A percentile compares a stretch with the other conserved stretches of the same genome.
phyloP scores from a whole-genome alignment of 2,888 invertebrate species.

The Apotomis turbidana region DNA sequence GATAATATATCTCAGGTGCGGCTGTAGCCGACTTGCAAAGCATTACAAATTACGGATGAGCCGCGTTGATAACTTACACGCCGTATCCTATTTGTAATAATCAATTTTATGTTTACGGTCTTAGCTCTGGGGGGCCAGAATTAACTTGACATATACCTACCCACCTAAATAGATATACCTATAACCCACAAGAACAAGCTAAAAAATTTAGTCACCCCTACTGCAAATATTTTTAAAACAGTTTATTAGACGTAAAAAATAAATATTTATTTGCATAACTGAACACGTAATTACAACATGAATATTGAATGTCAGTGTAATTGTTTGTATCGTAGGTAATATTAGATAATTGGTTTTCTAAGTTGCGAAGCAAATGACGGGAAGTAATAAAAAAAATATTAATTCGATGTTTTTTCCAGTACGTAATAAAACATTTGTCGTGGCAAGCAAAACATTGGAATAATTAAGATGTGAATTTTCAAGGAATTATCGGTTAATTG shows the following conservation, averaged over 20 bases:
- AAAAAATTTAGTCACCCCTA: no score
- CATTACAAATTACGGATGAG: slow-evolving; percentile 41
- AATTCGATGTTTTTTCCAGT: slow-evolving; percentile 1
- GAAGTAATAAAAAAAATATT: slow-evolving; percentile 28
- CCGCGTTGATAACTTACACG: slow-evolving; percentile 38
- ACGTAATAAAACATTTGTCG: slow-evolving; percentile 10
- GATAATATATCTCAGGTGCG: slow-evolving; percentile 32
- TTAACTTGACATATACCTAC: neutral
- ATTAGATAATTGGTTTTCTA: slow-evolving; percentile 8
- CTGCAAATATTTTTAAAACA: no score
- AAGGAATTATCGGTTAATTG: slow-evolving; percentile 10
- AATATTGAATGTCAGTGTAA: neutral
- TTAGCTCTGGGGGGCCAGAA: slow-evolving; percentile 4
- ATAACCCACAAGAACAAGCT: no score
- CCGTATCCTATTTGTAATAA: slow-evolving; percentile 39
- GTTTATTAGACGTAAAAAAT: neutral
- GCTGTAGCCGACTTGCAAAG: slow-evolving; percentile 29
- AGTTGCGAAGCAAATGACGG: slow-evolving; percentile 16
- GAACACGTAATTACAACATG: neutral
- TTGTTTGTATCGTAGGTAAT: neutral
- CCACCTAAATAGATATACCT: no score
- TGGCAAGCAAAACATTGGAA: slow-evolving; percentile 21
- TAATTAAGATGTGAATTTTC: slow-evolving; percentile 3
- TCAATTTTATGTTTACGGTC: slow-evolving; percentile 35
- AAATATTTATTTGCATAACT: neutral